Percentiles rank a stretch among this genome's conserved stretches.
Conservation (phyloP, 2,888 invertebrate species). For the Harpalus rubripes region DNA sequence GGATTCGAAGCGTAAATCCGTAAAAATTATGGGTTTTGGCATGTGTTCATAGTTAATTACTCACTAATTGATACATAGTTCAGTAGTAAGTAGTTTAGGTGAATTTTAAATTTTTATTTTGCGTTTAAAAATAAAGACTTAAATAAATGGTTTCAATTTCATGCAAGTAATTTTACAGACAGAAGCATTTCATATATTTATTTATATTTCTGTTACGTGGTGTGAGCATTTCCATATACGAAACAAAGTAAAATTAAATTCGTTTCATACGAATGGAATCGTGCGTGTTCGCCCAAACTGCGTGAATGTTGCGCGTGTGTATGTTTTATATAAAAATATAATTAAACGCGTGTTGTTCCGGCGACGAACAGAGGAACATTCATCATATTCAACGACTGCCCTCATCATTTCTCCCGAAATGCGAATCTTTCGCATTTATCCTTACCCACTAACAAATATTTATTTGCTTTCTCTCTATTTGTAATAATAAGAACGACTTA, state of each 20-base stretch:
- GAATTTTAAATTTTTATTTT: too few species aligned
- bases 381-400: not conserved
- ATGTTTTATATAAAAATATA: conserved; percentile 46
- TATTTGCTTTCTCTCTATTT: conserved; percentile 9
- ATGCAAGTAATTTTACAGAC: too few species aligned
- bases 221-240: not conserved
- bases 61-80: too few species aligned
- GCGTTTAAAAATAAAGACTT: too few species aligned
- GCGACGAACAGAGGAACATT: conserved; percentile 27
- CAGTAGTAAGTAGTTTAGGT: too few species aligned
- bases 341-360: conserved; percentile 33
- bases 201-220: not conserved
- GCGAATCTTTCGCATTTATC: conserved; percentile 35
- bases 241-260: conserved; percentile 39
- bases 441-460: conserved; percentile 26
- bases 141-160: too few species aligned
- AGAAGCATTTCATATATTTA: too few species aligned
- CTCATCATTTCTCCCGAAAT: not conserved
- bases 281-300: conserved; percentile 5
- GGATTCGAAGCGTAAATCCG: too few species aligned
- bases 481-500: conserved; percentile 15
- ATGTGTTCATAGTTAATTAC: too few species aligned
- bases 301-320: conserved; percentile 10
- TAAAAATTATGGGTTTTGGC: too few species aligned
- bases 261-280: not conserved